phyloP scores from a whole-genome alignment of 2,888 invertebrate species.

The Cryptocephalus moraei region DNA sequence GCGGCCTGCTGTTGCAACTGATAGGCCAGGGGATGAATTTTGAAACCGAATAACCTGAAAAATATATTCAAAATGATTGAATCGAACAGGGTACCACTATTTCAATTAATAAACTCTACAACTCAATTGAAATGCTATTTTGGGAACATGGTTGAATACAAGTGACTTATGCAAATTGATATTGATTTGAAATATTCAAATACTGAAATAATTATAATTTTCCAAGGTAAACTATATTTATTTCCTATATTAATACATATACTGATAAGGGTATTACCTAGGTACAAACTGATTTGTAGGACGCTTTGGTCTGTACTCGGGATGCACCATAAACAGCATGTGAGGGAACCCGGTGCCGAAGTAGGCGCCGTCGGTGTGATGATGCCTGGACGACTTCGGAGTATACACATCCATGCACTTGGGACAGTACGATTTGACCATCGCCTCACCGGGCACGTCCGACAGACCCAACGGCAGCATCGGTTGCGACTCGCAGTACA shows the following conservation, averaged over 20 bases:
- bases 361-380: constrained; percentile 98
- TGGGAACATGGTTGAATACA: no score
- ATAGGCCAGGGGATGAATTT: constrained; percentile 98
- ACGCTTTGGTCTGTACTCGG: constrained; percentile 95
- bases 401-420: constrained; percentile 99
- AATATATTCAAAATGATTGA: no score
- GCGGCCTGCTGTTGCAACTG: constrained; percentile 94
- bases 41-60: constrained; percentile 88
- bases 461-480: constrained; percentile 96
- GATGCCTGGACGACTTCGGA: constrained; percentile 95
- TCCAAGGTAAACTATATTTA: no score
- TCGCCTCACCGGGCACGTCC: constrained; percentile 97
- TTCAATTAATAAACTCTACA: no score
- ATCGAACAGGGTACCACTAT: no score
- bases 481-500: constrained; percentile 96
- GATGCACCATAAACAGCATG: constrained; percentile 99
- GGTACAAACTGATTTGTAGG: constrained; percentile 96
- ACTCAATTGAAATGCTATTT: no score
- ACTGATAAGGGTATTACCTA: constrained; percentile 49
- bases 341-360: constrained; percentile 99
- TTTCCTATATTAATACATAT: no score
- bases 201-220: no score
- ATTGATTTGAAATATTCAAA: no score
- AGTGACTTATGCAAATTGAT: no score
- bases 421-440: constrained; percentile 99